Evolutionary conservation across 1,140 invertebrate species (phyloP).

Genomic region (Apis laboriosa): DNA sequence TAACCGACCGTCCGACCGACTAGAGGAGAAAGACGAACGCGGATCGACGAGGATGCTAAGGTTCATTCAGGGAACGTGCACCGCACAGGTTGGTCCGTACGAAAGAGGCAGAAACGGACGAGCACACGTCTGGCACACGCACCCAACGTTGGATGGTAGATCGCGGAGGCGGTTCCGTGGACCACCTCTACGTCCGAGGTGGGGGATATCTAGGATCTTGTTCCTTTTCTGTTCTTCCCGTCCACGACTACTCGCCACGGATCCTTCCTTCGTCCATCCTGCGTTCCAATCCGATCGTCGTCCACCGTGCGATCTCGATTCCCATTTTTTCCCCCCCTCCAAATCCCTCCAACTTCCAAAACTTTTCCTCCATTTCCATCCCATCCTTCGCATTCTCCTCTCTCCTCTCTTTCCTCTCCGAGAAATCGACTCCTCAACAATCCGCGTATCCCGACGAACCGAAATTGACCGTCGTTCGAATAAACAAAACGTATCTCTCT

Average conservation of each 20-base stretch:
- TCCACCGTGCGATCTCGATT: background rate
- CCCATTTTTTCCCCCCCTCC: too few relatives aligned
- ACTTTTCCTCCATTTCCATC: too few relatives aligned
- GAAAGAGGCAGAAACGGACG: conserved; percentile 65
- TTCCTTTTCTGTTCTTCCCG: conserved; percentile 57
- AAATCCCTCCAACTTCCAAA: too few relatives aligned
- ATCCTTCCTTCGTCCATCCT: conserved; percentile 4
- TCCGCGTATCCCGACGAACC: background rate
- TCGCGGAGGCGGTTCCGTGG: conserved; percentile 76
- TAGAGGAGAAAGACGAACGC: conserved; percentile 59
- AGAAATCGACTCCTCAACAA: background rate
- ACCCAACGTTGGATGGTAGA: conserved; percentile 65
- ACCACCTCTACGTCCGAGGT: conserved; percentile 74
- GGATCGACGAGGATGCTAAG: conserved; percentile 43
- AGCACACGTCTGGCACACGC: conserved; percentile 71
- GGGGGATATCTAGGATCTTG: conserved; percentile 71
- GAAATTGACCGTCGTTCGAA: background rate
- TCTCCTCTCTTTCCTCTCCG: background rate
- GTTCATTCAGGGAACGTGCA: conserved; percentile 40
- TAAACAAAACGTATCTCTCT: background rate
- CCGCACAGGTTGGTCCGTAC: conserved; percentile 69
- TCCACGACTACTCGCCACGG: background rate
- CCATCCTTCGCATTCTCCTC: background rate
- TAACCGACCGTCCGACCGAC: conserved; percentile 44
- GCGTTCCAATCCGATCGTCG: background rate